Conservation (phyloP, 2,888 invertebrate species). For the Rhyacophila evoluta region DNA sequence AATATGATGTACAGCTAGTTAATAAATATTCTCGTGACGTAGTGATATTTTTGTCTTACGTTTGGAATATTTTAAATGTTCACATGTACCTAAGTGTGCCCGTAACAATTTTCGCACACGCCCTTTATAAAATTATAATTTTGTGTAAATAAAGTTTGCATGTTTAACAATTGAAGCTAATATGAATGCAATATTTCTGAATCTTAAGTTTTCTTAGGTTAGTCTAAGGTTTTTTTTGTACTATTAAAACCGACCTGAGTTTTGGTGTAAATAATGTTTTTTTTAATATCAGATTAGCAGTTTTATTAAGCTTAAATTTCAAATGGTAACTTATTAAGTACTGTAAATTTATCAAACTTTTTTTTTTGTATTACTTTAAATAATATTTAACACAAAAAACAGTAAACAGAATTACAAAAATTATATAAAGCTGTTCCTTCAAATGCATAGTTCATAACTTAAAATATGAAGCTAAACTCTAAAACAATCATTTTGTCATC, state of each 20-base stretch:
- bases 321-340: background rate
- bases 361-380: background rate
- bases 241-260: background rate
- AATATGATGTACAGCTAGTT: slow-evolving; percentile 24
- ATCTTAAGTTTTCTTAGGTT: background rate
- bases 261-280: background rate
- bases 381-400: background rate
- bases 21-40: background rate
- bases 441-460: too few species aligned
- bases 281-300: slow-evolving; percentile 1
- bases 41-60: slow-evolving; percentile 18
- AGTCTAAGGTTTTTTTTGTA: background rate
- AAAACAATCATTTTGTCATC: too few species aligned
- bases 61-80: slow-evolving; percentile 10
- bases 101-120: background rate
- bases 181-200: slow-evolving; percentile 1
- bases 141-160: slow-evolving; percentile 23
- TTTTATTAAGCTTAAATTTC: background rate
- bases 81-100: slow-evolving; percentile 38
- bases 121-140: background rate
- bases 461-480: too few species aligned
- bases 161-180: background rate
- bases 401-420: background rate
- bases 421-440: too few species aligned
- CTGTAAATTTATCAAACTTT: background rate